Conservation (phyloP, 2,888 invertebrate genomes). For the Eupithecia inturbata region DNA sequence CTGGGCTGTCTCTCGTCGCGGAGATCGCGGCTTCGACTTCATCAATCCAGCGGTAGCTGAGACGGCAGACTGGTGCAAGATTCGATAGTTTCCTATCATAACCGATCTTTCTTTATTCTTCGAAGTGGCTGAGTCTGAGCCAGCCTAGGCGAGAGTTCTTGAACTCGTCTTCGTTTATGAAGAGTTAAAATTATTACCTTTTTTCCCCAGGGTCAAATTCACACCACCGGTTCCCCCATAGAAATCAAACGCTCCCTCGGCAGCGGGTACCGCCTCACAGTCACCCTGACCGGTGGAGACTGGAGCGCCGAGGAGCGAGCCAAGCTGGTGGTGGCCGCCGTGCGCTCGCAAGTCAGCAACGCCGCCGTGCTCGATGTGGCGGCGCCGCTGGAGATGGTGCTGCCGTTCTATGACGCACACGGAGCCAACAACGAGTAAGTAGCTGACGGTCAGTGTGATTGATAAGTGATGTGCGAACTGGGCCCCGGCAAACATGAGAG, state of each 20-base stretch:
- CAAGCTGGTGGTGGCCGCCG: constrained; percentile 68
- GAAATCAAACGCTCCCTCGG: constrained; percentile 83
- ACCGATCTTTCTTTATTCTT: background rate
- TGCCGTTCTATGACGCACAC: constrained; percentile 81
- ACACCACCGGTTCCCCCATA: constrained; percentile 83
- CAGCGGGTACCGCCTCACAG: constrained; percentile 81
- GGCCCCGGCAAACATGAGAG: too few species aligned
- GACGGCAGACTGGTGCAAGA: background rate
- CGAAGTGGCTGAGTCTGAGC: background rate
- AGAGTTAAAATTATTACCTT: background rate
- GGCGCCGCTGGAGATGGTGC: constrained; percentile 69
- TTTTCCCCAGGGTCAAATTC: constrained; percentile 79
- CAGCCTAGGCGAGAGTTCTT: background rate
- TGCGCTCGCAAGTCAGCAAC: constrained; percentile 74
- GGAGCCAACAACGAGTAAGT: constrained; percentile 82
- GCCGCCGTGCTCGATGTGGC: constrained; percentile 69
- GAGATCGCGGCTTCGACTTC: background rate
- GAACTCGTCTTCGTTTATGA: background rate
- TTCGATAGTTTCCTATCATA: background rate
- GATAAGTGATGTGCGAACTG: background rate
- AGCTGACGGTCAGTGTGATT: background rate
- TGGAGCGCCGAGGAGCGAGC: constrained; percentile 68
- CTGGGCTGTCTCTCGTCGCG: background rate
- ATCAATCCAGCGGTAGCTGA: background rate
- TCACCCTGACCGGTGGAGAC: constrained; percentile 56